Evolutionary conservation across 1,140 invertebrate species (phyloP).

Genomic region (Leptinotarsa texana): DNA sequence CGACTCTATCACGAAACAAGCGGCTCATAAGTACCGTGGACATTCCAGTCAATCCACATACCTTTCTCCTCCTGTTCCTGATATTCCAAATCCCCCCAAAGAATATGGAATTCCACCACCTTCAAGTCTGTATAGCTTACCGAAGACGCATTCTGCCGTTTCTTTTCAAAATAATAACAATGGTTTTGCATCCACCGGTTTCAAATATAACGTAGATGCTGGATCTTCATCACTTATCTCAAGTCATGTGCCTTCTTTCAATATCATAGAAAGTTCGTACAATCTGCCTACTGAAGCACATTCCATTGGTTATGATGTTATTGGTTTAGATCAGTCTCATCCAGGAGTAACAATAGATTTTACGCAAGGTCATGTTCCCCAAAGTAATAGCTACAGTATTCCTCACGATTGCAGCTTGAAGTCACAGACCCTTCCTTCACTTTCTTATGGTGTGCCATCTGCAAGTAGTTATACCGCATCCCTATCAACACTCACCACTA

Average conservation of each 20-base stretch:
- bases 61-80: conserved; percentile 66
- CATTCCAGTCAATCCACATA: conserved; percentile 58
- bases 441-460: conserved; percentile 51
- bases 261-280: conserved; percentile 58
- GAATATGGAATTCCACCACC: conserved; percentile 39
- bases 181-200: conserved; percentile 42
- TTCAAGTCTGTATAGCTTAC: conserved; percentile 59
- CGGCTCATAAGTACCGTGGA: conserved; percentile 59
- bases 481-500: conserved; percentile 46
- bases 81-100: conserved; percentile 53
- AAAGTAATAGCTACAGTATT: conserved; percentile 6
- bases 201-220: conserved; percentile 30
- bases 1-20: conserved; percentile 61
- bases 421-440: conserved; percentile 46
- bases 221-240: conserved; percentile 57
- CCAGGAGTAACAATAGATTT: conserved; percentile 41
- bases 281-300: conserved; percentile 49
- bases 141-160: conserved; percentile 48
- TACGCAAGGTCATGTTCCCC: conserved; percentile 30
- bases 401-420: conserved; percentile 45
- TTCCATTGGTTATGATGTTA: conserved; percentile 16
- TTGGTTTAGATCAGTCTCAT: conserved; percentile 42
- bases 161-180: conserved; percentile 48
- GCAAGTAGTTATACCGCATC: conserved; percentile 47
- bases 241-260: conserved; percentile 59